Evolutionary conservation across 2,888 invertebrate genomes (phyloP).

Genomic region (Anoplius nigerrimus): DNA sequence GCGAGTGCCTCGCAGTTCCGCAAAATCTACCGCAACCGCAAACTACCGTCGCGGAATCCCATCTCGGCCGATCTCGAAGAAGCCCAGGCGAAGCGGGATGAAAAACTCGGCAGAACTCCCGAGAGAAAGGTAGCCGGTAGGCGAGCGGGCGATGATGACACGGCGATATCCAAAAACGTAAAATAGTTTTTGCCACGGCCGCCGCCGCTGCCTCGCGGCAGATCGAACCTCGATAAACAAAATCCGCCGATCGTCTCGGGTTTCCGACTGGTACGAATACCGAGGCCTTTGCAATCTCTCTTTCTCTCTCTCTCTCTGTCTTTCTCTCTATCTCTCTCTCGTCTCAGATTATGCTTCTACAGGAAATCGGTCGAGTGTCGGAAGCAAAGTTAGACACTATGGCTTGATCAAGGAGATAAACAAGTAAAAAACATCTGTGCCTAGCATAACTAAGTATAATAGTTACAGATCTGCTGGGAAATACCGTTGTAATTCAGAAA

Average conservation of each 20-base stretch:
- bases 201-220: not conserved
- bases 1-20: too few species aligned
- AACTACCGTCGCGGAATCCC: too few species aligned
- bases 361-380: not conserved
- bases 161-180: constrained; percentile 46
- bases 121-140: constrained; percentile 9
- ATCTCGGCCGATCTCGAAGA: too few species aligned
- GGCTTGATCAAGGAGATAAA: too few species aligned
- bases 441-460: too few species aligned
- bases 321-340: not conserved
- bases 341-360: constrained; percentile 15
- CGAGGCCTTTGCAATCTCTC: not conserved
- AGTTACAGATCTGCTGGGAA: too few species aligned
- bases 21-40: too few species aligned
- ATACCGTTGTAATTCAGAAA: too few species aligned
- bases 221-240: constrained; percentile 31
- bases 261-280: constrained; percentile 14
- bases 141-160: constrained; percentile 25
- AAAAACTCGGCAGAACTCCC: constrained; percentile 1
- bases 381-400: not conserved
- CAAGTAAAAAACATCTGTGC: too few species aligned
- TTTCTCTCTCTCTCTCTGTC: not conserved
- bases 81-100: too few species aligned
- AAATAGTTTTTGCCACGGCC: constrained; percentile 31
- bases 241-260: constrained; percentile 2